These are phyloP conservation scores for Clinocottus analis DNA, from an alignment of 2,113 vertebrate genomes.

Conservation along the genomic window DNA sequence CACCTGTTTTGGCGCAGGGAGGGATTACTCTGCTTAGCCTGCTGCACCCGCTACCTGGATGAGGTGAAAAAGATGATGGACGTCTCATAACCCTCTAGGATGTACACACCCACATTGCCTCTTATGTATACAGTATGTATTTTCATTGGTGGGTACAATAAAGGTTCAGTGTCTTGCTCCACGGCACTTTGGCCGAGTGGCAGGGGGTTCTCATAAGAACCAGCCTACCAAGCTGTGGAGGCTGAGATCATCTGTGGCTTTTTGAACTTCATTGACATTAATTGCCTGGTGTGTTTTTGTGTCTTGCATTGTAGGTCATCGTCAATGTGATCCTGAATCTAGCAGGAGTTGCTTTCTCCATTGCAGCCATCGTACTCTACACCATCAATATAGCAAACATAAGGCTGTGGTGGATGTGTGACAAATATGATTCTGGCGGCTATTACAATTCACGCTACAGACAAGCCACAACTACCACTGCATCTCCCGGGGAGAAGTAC, in stretches of 20 bases:
- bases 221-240: neutral
- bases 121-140: no score
- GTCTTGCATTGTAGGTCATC: slow-evolving; percentile 57
- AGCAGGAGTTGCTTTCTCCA: slow-evolving; percentile 52
- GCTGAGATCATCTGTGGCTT: neutral
- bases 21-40: no score
- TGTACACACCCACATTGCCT: neutral
- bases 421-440: rapidly evolving
- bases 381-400: rapidly evolving
- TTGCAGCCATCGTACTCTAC: slow-evolving; percentile 68
- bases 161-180: neutral
- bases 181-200: no score
- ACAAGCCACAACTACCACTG: rapidly evolving
- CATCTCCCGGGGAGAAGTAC: rapidly evolving
- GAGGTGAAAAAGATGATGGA: no score
- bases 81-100: neutral
- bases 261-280: neutral
- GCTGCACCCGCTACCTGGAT: no score
- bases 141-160: neutral
- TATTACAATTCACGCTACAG: rapidly evolving
- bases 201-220: no score
- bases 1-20: no score
- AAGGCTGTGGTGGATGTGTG: rapidly evolving
- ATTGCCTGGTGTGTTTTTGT: neutral
- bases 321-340: slow-evolving; percentile 63